These are phyloP conservation scores for Rhizomys pruinosus DNA, from an alignment of 2,113 vertebrate genomes.

Conservation along the genomic window DNA sequence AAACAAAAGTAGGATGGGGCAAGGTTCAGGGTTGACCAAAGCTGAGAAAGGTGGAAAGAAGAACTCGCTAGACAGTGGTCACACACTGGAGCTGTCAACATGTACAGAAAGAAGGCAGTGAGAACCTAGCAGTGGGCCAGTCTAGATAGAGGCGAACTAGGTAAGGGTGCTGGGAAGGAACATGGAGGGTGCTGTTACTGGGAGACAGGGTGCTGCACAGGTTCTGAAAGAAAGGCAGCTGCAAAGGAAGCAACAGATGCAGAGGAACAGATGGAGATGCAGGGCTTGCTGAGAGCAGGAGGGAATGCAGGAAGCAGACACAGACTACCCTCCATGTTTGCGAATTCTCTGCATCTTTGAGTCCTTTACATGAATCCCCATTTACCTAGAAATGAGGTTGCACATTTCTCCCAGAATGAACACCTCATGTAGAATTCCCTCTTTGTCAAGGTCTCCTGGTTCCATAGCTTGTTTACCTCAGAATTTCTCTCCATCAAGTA, in stretches of 20 bases:
- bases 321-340: no score
- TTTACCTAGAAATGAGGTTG: background rate
- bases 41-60: background rate
- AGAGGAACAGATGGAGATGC: background rate
- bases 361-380: background rate
- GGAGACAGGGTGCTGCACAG: background rate
- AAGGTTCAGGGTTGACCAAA: background rate
- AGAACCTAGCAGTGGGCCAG: background rate
- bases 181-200: background rate
- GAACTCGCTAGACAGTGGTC: background rate
- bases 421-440: background rate
- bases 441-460: background rate
- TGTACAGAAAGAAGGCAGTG: background rate
- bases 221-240: background rate
- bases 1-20: background rate
- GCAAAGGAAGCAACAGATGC: background rate
- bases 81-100: background rate
- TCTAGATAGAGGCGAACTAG: background rate
- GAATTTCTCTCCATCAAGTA: background rate
- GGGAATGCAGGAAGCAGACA: background rate
- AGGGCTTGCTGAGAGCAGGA: background rate
- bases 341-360: background rate
- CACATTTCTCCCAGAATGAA: slow-evolving; percentile 6
- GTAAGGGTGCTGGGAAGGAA: background rate
- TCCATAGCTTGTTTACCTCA: background rate